A percentile compares a stretch with the other conserved stretches of the same genome.
Conservation (phyloP, 2,888 invertebrate genomes). For the Phalangium opilio region DNA sequence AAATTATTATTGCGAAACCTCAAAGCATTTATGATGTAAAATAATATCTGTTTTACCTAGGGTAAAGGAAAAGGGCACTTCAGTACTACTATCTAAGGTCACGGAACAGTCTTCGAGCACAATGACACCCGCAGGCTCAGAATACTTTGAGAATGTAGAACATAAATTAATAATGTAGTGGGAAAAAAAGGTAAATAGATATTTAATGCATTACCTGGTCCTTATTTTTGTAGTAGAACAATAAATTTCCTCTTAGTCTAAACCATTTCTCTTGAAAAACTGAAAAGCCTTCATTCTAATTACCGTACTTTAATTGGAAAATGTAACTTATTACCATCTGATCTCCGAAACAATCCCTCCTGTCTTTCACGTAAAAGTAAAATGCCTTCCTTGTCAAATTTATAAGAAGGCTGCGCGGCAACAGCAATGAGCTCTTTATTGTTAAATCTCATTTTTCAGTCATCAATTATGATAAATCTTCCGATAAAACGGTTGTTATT, state of each 20-base stretch:
- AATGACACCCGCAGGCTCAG: conserved; percentile 71
- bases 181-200: neutral
- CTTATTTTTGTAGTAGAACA: conserved; percentile 40
- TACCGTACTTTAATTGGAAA: too few species aligned
- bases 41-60: conserved; percentile 47
- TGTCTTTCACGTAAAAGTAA: conserved; percentile 71
- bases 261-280: conserved; percentile 73
- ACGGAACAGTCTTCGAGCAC: conserved; percentile 76
- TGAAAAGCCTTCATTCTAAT: conserved; percentile 29
- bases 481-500: too few species aligned
- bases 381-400: conserved; percentile 82
- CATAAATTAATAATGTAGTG: neutral
- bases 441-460: conserved; percentile 65
- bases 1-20: too few species aligned
- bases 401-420: conserved; percentile 69
- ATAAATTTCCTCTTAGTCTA: conserved; percentile 72
- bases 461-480: too few species aligned
- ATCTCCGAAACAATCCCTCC: conserved; percentile 77
- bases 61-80: conserved; percentile 62
- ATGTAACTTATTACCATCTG: conserved; percentile 60
- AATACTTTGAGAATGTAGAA: conserved; percentile 38
- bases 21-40: neutral
- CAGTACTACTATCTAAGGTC: conserved; percentile 45
- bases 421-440: conserved; percentile 69
- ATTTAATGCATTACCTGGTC: conserved; percentile 34